phyloP scores from a whole-genome alignment of 1,140 invertebrate species.

The Eriocheir sinensis region DNA sequence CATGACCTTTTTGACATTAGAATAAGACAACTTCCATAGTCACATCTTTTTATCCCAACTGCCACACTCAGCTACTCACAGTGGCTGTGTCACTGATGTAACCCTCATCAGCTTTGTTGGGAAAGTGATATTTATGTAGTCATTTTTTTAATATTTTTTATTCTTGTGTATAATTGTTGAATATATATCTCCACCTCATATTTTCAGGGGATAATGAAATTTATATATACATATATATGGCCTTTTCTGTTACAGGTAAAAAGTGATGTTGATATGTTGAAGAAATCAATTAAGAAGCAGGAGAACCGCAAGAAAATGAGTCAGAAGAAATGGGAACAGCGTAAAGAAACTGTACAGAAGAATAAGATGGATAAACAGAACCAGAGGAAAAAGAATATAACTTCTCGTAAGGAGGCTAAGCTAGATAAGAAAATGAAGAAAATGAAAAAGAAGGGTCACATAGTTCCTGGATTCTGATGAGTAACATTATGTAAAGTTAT shows the following conservation, averaged over 20 bases:
- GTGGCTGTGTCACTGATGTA: no score
- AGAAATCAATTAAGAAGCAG: slow-evolving; percentile 62
- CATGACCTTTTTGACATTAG: no score
- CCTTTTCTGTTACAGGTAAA: slow-evolving; percentile 40
- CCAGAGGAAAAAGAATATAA: slow-evolving; percentile 48
- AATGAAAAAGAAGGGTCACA: slow-evolving; percentile 68
- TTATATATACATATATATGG: not conserved
- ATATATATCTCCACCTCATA: not conserved
- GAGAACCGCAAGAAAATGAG: slow-evolving; percentile 57
- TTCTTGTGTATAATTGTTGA: not conserved
- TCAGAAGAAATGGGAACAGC: slow-evolving; percentile 65
- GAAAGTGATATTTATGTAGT: no score
- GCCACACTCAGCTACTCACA: no score
- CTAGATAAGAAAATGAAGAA: slow-evolving; percentile 58
- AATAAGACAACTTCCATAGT: no score
- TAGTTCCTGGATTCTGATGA: slow-evolving; percentile 70
- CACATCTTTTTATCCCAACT: no score
- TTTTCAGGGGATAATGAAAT: not conserved
- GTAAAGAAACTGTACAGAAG: slow-evolving; percentile 45
- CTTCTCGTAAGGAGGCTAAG: slow-evolving; percentile 49
- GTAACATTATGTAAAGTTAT: no score
- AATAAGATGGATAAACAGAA: slow-evolving; percentile 48
- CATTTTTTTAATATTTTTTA: no score
- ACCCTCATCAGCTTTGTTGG: no score
- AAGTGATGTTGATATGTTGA: slow-evolving; percentile 59